A percentile compares a stretch with the other conserved stretches of the same genome.
These are phyloP conservation scores for Ostrea edulis DNA, from an alignment of 1,140 invertebrate genomes.

Conservation along the genomic window DNA sequence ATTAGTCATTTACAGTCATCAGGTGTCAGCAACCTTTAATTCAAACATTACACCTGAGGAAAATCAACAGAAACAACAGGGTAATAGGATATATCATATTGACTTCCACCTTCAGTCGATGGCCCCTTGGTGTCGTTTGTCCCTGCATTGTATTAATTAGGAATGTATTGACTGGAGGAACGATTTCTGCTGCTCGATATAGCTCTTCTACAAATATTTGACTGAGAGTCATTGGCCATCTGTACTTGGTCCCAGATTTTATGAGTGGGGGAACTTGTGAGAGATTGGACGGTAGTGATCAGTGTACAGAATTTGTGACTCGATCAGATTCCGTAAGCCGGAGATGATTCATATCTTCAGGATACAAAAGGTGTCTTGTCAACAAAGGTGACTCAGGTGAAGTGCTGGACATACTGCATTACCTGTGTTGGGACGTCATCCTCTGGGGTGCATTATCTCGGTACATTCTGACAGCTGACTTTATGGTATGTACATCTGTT, in stretches of 20 bases:
- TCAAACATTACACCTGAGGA: not conserved
- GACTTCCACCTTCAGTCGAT: not conserved
- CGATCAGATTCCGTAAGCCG: not conserved
- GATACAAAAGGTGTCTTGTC: constrained; percentile 10
- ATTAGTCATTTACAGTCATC: not conserved
- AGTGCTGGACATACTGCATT: constrained; percentile 4
- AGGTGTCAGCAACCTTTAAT: not conserved
- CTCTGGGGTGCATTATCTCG: no score
- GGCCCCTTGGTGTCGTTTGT: not conserved
- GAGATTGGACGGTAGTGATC: not conserved
- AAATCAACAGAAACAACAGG: constrained; percentile 6
- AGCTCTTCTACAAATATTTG: constrained; percentile 1
- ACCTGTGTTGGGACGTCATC: not conserved
- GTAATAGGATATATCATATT: not conserved
- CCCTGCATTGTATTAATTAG: constrained; percentile 7
- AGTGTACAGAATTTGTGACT: not conserved
- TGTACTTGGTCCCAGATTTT: not conserved
- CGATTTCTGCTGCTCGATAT: not conserved
- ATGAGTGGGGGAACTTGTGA: no score
- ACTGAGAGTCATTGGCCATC: not conserved
- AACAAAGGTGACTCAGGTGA: constrained; percentile 10
- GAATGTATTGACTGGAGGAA: not conserved
- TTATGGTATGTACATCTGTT: no score
- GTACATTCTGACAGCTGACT: no score
- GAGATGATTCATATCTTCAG: constrained; percentile 16